Percentiles rank a stretch among this genome's conserved stretches.
These are phyloP conservation scores for Papilio polytes DNA, from an alignment of 1,140 invertebrate genomes.

Conservation along the genomic window DNA sequence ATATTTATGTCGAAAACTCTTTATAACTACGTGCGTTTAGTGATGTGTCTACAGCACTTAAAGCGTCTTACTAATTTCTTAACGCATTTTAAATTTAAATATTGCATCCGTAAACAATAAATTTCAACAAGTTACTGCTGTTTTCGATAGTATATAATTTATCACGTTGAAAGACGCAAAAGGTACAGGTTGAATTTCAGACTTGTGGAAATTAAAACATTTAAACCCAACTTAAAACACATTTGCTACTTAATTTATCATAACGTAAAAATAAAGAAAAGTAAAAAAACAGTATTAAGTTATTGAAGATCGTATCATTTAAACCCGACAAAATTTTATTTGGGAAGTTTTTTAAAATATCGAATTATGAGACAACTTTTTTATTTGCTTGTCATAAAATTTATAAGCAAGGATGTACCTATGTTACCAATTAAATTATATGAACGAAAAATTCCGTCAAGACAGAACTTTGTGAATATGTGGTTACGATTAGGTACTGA, in stretches of 20 bases:
- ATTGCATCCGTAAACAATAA: neutral
- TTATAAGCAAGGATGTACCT: neutral
- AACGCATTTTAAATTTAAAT: neutral
- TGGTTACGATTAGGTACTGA: neutral
- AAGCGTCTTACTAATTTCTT: neutral
- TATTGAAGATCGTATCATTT: neutral
- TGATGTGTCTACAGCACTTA: neutral
- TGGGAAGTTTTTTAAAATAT: neutral
- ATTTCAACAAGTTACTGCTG: neutral
- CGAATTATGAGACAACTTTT: neutral
- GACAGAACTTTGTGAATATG: neutral
- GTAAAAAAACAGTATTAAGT: too few species aligned
- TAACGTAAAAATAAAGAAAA: too few species aligned
- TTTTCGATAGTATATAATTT: neutral
- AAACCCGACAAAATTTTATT: neutral
- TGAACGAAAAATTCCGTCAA: neutral
- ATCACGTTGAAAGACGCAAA: too few species aligned
- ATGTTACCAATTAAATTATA: neutral
- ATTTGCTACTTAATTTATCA: too few species aligned
- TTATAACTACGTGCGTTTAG: neutral
- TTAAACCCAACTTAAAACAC: too few species aligned
- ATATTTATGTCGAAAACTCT: neutral
- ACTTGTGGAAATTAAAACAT: too few species aligned
- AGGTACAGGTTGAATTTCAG: too few species aligned
- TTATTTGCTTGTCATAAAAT: neutral